These are phyloP conservation scores for Origma solitaria DNA, from an alignment of 2,113 vertebrate species.

Conservation along the genomic window DNA sequence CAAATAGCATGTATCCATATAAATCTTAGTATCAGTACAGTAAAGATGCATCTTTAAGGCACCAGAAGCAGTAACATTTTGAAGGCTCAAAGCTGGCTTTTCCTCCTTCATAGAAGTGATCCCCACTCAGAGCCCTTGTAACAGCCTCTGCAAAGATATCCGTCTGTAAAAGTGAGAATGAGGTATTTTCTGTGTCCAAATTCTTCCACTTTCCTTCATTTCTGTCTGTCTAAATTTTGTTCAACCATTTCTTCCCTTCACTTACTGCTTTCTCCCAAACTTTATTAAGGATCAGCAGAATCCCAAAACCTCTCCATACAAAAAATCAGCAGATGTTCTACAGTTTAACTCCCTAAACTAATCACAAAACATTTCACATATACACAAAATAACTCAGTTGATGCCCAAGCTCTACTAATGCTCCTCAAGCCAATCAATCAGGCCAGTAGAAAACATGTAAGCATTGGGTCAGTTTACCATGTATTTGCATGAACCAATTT, in stretches of 20 bases:
- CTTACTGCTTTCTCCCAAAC: background rate
- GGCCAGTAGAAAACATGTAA: background rate
- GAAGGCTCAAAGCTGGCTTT: background rate
- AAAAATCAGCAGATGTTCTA: background rate
- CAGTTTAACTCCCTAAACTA: background rate
- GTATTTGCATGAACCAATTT: background rate
- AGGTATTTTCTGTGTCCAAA: background rate
- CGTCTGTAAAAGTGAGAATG: background rate
- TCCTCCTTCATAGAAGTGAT: background rate
- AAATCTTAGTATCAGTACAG: background rate
- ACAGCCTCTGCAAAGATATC: background rate
- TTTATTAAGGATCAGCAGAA: background rate
- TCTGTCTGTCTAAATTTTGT: background rate
- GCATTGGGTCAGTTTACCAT: background rate
- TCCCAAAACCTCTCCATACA: background rate
- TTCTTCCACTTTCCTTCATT: background rate
- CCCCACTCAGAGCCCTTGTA: background rate
- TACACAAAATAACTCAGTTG: background rate
- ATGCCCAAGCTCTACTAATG: fast-evolving
- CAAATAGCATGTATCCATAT: background rate
- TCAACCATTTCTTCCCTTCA: background rate
- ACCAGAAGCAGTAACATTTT: background rate
- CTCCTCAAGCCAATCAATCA: fast-evolving
- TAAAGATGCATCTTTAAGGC: background rate
- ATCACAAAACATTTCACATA: background rate